phyloP scores from a whole-genome alignment of 1,140 invertebrate species.

The Doryteuthis pealeii region DNA sequence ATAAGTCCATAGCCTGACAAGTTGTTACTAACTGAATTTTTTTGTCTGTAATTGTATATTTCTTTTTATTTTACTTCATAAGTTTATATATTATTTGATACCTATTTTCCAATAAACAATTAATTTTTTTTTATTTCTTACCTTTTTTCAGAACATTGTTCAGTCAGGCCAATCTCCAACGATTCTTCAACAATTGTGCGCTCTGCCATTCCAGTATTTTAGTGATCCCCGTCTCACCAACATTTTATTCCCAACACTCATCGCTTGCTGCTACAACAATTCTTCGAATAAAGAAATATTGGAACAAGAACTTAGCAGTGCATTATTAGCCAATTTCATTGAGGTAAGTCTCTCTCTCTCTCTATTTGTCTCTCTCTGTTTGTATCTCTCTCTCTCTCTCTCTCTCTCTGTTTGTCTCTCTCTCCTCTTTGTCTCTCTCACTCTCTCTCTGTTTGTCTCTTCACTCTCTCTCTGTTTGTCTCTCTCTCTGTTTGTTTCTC shows the following conservation, averaged over 20 bases:
- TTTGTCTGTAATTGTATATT: too few relatives aligned
- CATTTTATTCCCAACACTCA: slow-evolving; percentile 84
- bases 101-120: too few relatives aligned
- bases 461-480: too few relatives aligned
- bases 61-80: too few relatives aligned
- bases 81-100: too few relatives aligned
- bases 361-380: background rate
- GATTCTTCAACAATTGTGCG: slow-evolving; percentile 87
- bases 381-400: background rate
- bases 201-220: slow-evolving; percentile 86
- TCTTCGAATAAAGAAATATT: slow-evolving; percentile 71
- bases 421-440: slow-evolving; percentile 11
- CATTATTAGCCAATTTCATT: slow-evolving; percentile 63
- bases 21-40: too few relatives aligned
- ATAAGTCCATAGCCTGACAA: too few relatives aligned
- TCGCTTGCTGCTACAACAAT: slow-evolving; percentile 77
- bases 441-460: too few relatives aligned
- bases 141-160: slow-evolving; percentile 68
- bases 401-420: slow-evolving; percentile 21
- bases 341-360: slow-evolving; percentile 44
- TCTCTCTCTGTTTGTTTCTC: too few relatives aligned
- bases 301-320: slow-evolving; percentile 75
- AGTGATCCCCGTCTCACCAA: slow-evolving; percentile 73
- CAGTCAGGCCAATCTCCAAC: slow-evolving; percentile 80
- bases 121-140: too few relatives aligned